phyloP scores from a whole-genome alignment of 2,888 invertebrate species.

The Dynastes grantii region DNA sequence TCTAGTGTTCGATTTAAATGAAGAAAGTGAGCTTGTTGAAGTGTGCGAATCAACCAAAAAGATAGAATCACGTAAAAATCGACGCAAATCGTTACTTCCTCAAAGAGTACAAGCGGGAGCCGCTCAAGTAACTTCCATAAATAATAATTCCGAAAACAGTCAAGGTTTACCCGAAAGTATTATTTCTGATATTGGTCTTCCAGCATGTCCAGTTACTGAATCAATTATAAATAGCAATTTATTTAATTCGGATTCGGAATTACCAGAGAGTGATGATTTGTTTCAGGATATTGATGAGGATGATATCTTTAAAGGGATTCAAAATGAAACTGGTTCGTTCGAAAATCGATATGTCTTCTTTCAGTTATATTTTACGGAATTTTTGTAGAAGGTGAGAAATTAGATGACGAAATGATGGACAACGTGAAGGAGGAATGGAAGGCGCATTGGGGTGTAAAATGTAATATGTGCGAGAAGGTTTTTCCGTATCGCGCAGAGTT shows the following conservation, averaged over 20 bases:
- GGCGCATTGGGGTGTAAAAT: constrained; percentile 73
- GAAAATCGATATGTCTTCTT: constrained; percentile 59
- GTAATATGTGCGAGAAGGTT: constrained; percentile 72
- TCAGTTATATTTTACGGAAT: background rate
- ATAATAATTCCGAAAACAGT: constrained; percentile 63
- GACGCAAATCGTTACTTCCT: constrained; percentile 65
- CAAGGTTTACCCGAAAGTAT: constrained; percentile 60
- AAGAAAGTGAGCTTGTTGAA: constrained; percentile 53
- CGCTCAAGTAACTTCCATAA: constrained; percentile 60
- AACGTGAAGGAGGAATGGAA: constrained; percentile 70
- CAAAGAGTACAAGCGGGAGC: constrained; percentile 60
- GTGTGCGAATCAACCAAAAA: constrained; percentile 53
- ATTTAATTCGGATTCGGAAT: constrained; percentile 57
- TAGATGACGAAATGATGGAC: constrained; percentile 69
- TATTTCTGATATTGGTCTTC: constrained; percentile 37
- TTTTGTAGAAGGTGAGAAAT: constrained; percentile 62
- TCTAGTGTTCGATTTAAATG: constrained; percentile 55
- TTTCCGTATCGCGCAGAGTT: constrained; percentile 73
- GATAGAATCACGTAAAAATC: constrained; percentile 60
- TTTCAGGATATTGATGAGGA: constrained; percentile 62
- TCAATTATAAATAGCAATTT: constrained; percentile 51
- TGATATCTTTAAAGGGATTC: constrained; percentile 2
- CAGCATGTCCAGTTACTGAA: constrained; percentile 33
- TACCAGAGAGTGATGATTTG: constrained; percentile 62
- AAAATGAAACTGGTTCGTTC: constrained; percentile 27